Conservation (phyloP, 37 sponge, comb jelly and placozoan species). For the Beroe forskalii region DNA sequence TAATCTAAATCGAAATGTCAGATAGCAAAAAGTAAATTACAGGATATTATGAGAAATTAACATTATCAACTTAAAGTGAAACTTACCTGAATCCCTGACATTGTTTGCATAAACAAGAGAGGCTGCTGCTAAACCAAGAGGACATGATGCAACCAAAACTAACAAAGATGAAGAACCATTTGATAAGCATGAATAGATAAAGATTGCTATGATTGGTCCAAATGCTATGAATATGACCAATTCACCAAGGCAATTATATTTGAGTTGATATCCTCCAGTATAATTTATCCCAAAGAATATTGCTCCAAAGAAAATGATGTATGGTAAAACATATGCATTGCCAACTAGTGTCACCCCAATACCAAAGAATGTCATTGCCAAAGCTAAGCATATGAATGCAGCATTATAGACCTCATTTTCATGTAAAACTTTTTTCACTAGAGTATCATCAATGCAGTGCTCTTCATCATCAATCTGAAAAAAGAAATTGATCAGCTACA, state of each 20-base stretch:
- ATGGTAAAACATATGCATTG: constrained; percentile 10
- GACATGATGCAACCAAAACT: constrained; percentile 5
- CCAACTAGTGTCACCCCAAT: background rate
- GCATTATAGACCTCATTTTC: constrained; percentile 58
- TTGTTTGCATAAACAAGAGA: constrained; percentile 12
- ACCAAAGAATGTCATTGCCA: constrained; percentile 35
- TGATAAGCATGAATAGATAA: background rate
- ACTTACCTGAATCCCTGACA: constrained; percentile 53
- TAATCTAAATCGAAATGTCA: too few species aligned
- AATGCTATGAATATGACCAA: background rate
- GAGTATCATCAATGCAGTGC: constrained; percentile 2
- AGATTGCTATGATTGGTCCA: constrained; percentile 29
- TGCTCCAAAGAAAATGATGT: constrained; percentile 31
- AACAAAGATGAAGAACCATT: constrained; percentile 13
- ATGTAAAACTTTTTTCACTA: background rate
- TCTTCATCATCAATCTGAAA: constrained; percentile 52
- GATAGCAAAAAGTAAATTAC: too few species aligned
- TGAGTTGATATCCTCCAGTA: background rate
- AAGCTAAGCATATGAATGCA: constrained; percentile 10
- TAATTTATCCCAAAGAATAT: constrained; percentile 13
- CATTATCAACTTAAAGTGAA: too few species aligned
- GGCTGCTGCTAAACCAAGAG: constrained; percentile 11
- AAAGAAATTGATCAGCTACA: background rate
- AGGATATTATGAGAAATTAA: too few species aligned
- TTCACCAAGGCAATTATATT: constrained; percentile 52